A percentile compares a stretch with the other conserved stretches of the same genome.
Evolutionary conservation across 1,140 invertebrate genomes (phyloP).

Genomic region (Rhagoletis pomonella): DNA sequence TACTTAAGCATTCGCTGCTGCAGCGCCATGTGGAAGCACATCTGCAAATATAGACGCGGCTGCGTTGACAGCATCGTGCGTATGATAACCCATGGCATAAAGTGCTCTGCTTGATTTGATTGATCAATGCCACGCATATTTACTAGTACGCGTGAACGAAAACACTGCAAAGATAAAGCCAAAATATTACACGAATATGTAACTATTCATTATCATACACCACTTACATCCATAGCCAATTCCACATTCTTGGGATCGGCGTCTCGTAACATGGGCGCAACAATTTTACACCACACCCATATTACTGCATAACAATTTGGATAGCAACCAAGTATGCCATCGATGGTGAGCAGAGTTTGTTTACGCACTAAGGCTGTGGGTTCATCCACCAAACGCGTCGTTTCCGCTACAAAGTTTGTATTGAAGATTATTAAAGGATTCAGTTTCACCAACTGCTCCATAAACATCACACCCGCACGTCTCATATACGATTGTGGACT

Average conservation of each 20-base stretch:
- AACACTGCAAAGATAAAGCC: slow-evolving; percentile 63
- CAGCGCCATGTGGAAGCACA: slow-evolving; percentile 58
- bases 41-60: slow-evolving; percentile 66
- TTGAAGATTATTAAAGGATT: slow-evolving; percentile 70
- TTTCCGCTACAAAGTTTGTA: slow-evolving; percentile 66
- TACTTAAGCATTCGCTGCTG: slow-evolving; percentile 58
- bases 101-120: slow-evolving; percentile 66
- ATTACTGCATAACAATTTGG: slow-evolving; percentile 66
- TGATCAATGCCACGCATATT: slow-evolving; percentile 68
- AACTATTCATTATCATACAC: neutral
- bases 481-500: slow-evolving; percentile 64
- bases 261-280: slow-evolving; percentile 66
- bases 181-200: neutral
- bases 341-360: slow-evolving; percentile 63
- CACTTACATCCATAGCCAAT: slow-evolving; percentile 63
- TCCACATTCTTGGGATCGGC: slow-evolving; percentile 65
- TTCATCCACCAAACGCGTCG: slow-evolving; percentile 62
- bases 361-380: slow-evolving; percentile 65
- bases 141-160: slow-evolving; percentile 61
- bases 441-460: slow-evolving; percentile 65
- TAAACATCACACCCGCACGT: slow-evolving; percentile 64
- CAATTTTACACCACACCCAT: slow-evolving; percentile 68
- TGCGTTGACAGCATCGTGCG: slow-evolving; percentile 63
- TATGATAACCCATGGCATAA: slow-evolving; percentile 72
- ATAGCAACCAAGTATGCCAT: slow-evolving; percentile 64